Base-by-base conservation (phyloP, 2,113 vertebrate genomes). In the Austrofundulus limnaeus region DNA sequence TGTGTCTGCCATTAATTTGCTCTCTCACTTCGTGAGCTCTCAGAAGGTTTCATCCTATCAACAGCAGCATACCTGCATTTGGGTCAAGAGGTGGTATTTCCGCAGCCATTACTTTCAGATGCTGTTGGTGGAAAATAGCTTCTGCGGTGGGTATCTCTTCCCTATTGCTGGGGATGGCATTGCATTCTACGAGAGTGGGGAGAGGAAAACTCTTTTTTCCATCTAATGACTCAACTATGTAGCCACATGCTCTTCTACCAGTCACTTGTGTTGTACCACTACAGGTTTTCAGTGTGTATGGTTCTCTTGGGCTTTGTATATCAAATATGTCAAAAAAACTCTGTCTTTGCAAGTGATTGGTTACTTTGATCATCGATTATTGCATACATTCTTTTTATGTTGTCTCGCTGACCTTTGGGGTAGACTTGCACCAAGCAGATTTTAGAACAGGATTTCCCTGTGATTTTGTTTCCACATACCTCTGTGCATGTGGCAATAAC, bases 321-420 rank as follows among this genome's bases (percentile, higher is more conserved):
- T 65, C 4, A 8, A 65, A 59, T 5, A 59, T 55, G 14, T 55
- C 14, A 12, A 66, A 73, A n/a, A 17, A 66, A 60, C n/a, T 72
- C 45, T 2, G 64, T n/a, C 23, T 23, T 67, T 21, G 57, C 71
- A 11, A 74, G 47, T 0, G 58, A 68, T 2, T 10, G n/a, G n/a
- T 74, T 74, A 28, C 70, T 78, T 39, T 78, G 70, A 24, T 68
- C 52, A 0, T 58, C 45, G 4, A 62, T 38, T 9, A 66, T 67
- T 23, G 45, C 47, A 24, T 49, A 49, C 21, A 24, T 24, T 7
- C 3, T 23, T 15, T 23, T 49, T 11, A 23, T 14, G 20, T 24
- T 49, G 1, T 49, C 8, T 24, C 21, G 20, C 21, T 49, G 47
- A 15, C 21, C 47, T 24, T 49, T 15, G 8, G 47, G 47, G 15